Evolutionary conservation across 2,888 invertebrate species (phyloP).

Genomic region (Ariolimax columbianus): DNA sequence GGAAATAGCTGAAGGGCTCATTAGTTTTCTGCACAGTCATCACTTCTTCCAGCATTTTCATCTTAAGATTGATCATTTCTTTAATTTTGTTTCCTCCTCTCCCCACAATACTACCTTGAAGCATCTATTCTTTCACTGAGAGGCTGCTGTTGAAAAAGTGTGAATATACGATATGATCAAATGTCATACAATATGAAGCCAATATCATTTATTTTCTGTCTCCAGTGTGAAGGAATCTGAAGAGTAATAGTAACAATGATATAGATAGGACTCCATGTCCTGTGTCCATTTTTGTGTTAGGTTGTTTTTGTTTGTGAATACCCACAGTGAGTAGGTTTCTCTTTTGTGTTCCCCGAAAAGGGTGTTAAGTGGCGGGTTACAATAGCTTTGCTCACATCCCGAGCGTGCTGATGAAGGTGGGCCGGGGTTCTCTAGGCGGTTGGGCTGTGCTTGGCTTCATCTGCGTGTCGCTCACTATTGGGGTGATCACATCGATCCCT

Average conservation of each 20-base stretch:
- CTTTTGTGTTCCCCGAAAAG: too few relatives aligned
- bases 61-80: not conserved
- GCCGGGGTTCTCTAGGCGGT: too few relatives aligned
- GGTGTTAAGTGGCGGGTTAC: too few relatives aligned
- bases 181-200: not conserved
- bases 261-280: not conserved
- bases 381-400: too few relatives aligned
- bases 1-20: constrained; percentile 29
- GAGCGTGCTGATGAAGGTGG: too few relatives aligned
- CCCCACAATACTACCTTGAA: not conserved
- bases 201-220: not conserved
- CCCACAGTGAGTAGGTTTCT: too few relatives aligned
- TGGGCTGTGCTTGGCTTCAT: too few relatives aligned
- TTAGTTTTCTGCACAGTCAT: constrained; percentile 21
- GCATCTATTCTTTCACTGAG: not conserved
- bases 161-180: not conserved
- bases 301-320: too few relatives aligned
- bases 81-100: not conserved
- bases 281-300: not conserved
- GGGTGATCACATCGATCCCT: too few relatives aligned
- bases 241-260: constrained; percentile 1
- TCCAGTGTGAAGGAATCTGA: not conserved
- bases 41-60: constrained; percentile 13
- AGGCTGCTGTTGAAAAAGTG: not conserved
- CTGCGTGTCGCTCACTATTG: too few relatives aligned